A percentile compares a stretch with the other conserved stretches of the same genome.
phyloP scores from a whole-genome alignment of 2,113 vertebrate genomes.

The Rallus limicola region DNA sequence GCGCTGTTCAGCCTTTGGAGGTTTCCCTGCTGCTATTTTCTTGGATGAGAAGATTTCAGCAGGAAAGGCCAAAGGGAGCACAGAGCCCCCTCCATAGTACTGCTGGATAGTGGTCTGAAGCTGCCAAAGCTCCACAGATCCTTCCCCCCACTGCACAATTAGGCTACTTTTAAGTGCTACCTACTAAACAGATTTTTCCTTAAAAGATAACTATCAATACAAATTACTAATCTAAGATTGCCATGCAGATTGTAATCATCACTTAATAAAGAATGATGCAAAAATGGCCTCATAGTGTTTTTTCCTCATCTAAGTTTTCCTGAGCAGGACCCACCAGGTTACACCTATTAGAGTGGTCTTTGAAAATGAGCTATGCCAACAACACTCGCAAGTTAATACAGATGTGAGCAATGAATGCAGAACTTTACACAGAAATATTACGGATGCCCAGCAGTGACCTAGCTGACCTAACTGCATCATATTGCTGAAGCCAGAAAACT shows the following conservation, averaged over 20 bases:
- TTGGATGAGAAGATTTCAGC: neutral
- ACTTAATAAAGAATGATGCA: neutral
- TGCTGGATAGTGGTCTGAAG: neutral
- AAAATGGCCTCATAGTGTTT: neutral
- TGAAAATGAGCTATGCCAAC: neutral
- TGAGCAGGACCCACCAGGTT: neutral
- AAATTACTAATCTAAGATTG: neutral
- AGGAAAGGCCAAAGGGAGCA: neutral
- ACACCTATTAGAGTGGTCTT: neutral
- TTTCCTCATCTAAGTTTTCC: neutral
- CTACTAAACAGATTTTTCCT: neutral
- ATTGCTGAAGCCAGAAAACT: neutral
- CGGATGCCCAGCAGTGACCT: neutral
- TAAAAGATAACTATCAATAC: neutral
- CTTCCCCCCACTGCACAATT: neutral
- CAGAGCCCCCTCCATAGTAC: neutral
- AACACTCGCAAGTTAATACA: neutral
- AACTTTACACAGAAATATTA: neutral
- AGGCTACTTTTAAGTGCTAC: neutral
- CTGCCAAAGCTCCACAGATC: neutral
- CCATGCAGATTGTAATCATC: accelerated
- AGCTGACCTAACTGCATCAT: neutral
- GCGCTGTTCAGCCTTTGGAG: neutral
- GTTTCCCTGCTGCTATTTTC: neutral
- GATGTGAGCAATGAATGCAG: neutral